Percentiles rank a stretch among this genome's conserved stretches.
These are phyloP conservation scores for Indri indri DNA, from an alignment of 2,113 vertebrate genomes.

Conservation along the genomic window DNA sequence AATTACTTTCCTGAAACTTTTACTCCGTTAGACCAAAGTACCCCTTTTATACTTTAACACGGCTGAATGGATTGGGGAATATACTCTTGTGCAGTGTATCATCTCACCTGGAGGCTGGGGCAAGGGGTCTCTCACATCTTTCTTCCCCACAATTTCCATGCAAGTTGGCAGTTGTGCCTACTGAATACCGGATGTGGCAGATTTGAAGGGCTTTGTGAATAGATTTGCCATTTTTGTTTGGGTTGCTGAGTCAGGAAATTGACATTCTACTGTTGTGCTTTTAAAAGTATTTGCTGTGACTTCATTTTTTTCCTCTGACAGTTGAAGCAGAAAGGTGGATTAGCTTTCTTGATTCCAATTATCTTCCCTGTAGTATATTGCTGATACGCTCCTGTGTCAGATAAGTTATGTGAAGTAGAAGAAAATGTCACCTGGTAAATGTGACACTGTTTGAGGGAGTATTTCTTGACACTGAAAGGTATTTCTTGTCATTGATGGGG, in stretches of 20 bases:
- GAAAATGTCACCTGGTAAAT: conserved; percentile 61
- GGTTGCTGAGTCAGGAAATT: conserved; percentile 72
- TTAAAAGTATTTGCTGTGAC: conserved; percentile 72
- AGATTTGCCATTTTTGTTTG: conserved; percentile 45
- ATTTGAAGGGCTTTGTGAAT: conserved; percentile 40
- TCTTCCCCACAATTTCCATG: background rate
- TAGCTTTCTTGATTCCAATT: conserved; percentile 76
- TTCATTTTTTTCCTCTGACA: conserved; percentile 66
- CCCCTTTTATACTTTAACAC: background rate
- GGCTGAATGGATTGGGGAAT: too few relatives aligned
- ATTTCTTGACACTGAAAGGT: conserved; percentile 57
- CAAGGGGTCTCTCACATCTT: background rate
- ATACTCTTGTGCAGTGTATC: rapidly evolving
- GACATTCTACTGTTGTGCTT: conserved; percentile 67
- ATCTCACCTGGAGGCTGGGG: background rate
- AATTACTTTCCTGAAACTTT: conserved; percentile 7
- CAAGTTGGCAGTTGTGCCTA: background rate
- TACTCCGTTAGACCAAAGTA: background rate
- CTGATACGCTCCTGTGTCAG: conserved; percentile 66
- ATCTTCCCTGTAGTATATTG: conserved; percentile 61
- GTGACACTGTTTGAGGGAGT: conserved; percentile 58
- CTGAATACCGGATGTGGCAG: background rate
- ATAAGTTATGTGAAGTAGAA: conserved; percentile 72
- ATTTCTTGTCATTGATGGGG: conserved; percentile 54
- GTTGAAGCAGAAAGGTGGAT: conserved; percentile 73